These are phyloP conservation scores for Pyrrhosoma nymphula DNA, from an alignment of 2,888 invertebrate genomes.

Conservation along the genomic window DNA sequence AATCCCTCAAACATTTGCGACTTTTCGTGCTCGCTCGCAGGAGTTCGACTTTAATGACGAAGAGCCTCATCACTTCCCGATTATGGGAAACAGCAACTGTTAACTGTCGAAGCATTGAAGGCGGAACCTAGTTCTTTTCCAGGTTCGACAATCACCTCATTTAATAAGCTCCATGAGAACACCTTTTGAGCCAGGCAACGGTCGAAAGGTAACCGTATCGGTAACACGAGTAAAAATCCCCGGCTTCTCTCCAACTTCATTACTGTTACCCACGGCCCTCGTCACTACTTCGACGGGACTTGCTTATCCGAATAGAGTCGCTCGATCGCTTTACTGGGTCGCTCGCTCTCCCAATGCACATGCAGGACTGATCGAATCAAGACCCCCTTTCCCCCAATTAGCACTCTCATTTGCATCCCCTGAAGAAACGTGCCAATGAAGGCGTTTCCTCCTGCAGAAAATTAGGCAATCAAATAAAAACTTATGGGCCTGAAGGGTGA, in stretches of 20 bases:
- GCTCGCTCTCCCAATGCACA: not conserved
- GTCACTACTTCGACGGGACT: not conserved
- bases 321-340: not conserved
- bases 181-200: not conserved
- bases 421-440: not conserved
- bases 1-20: too few species aligned
- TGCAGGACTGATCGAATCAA: not conserved
- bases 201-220: not conserved
- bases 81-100: too few species aligned
- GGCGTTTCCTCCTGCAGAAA: not conserved
- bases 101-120: too few species aligned
- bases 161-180: too few species aligned
- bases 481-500: not conserved
- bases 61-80: too few species aligned
- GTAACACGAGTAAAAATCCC: not conserved
- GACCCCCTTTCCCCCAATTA: conserved; percentile 28
- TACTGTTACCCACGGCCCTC: not conserved
- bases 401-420: not conserved
- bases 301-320: not conserved
- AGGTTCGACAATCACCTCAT: too few species aligned
- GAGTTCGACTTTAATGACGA: too few species aligned
- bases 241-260: not conserved
- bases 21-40: too few species aligned
- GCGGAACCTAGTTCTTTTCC: too few species aligned
- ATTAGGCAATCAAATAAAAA: not conserved